phyloP scores from a whole-genome alignment of 2,888 invertebrate genomes.

The Hymenopus coronatus region DNA sequence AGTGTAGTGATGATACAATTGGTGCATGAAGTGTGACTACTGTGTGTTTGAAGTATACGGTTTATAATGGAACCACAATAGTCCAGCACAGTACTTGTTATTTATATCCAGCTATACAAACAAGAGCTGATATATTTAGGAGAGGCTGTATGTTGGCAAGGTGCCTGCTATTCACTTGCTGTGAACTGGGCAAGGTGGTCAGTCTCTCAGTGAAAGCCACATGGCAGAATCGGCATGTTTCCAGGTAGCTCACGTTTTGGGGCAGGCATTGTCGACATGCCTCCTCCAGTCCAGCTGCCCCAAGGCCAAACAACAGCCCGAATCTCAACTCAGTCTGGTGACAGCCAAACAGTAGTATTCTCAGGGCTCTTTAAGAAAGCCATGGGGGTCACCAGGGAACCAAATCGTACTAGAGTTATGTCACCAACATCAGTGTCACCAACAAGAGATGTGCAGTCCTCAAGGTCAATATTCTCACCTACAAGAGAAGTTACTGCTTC shows the following conservation, averaged over 20 bases:
- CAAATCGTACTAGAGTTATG: neutral
- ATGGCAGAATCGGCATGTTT: neutral
- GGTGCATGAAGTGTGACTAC: neutral
- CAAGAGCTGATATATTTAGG: slow-evolving; percentile 13
- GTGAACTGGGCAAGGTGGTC: neutral
- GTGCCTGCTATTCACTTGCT: neutral
- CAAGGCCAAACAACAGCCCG: neutral
- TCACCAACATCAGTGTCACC: slow-evolving; percentile 2
- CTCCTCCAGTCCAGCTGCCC: neutral
- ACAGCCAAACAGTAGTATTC: neutral
- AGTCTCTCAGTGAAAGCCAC: neutral
- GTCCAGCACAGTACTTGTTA: neutral
- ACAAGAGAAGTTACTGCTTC: neutral
- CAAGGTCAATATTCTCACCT: slow-evolving; percentile 1
- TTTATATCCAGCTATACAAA: neutral
- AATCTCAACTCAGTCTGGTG: neutral
- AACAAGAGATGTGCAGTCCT: neutral
- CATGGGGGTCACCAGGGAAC: neutral
- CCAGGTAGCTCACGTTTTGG: slow-evolving; percentile 20
- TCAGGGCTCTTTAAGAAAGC: neutral
- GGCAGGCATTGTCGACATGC: slow-evolving; percentile 17
- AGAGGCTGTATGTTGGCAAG: neutral
- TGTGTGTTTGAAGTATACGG: neutral
- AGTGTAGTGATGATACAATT: too few species aligned
- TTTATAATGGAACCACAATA: neutral